Evolutionary conservation across 2,113 vertebrate species (phyloP), one percentile per base, ranked within the genome.

Genomic region (Marmota monax): DNA sequence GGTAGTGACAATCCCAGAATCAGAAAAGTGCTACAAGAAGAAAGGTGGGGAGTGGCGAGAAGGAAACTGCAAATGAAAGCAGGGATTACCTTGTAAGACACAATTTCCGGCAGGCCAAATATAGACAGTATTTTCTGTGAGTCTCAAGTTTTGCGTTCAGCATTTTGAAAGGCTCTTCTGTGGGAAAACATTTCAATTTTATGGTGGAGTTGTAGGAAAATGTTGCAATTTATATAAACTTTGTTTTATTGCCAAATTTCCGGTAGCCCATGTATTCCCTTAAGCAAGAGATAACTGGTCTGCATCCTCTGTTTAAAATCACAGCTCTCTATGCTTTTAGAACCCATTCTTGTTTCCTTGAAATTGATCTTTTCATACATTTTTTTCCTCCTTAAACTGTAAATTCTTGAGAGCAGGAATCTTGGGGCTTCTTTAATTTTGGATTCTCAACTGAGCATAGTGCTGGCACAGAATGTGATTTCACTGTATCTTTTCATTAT

Each of bases 231-330:
- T 89, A 84, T 80, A 84, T 88, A 93, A 97, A 92, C 80, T 85
- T 96, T 61, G 69, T 63, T 96, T 97, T 73, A 86, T 61, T 83
- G 95, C 70, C 70, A 92, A 82, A 93, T 94, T 91, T 96, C 93
- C 84, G 39, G 58, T 73, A 93, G 67, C 29, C 51, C 58, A 48
- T 77, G 34, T 79, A 93, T 29, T 84, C 92, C 18, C 79, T 72
- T 65, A 91, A 96, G 82, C 65, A 93, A 95, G 34, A 95, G 61
- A 77, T 85, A 90, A 88, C 61, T 78, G 77, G n/a, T 77, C 65
- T 92, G 53, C 32, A 56, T 78, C 34, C 84, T 65, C 42, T 58
- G 80, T 70, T 94, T 76, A 92, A 95, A 83, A 84, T 78, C 92
- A 67, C 87, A 84, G 63, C 17, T 69, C 45, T 78, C 72, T 76